Evolutionary conservation across 2,797 vertebrate genomes (phyloP).

Genomic region (Sylvia borin): DNA sequence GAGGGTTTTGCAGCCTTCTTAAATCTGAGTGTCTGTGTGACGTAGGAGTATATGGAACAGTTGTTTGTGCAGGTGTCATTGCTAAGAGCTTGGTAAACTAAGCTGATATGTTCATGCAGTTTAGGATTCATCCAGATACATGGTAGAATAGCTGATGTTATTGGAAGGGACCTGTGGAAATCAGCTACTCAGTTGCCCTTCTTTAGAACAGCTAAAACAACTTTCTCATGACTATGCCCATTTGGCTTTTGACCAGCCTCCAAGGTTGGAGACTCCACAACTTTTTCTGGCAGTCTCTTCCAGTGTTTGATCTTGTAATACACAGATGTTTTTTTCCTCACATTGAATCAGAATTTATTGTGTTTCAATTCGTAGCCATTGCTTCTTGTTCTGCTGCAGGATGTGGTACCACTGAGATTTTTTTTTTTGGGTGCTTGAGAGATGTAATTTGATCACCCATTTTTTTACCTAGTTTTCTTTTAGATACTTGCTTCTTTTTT

Average conservation of each 20-base stretch:
- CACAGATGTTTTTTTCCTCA: neutral
- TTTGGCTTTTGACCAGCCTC: neutral
- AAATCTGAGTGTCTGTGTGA: neutral
- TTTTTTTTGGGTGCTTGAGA: neutral
- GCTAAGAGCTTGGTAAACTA: neutral
- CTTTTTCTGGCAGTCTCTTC: neutral
- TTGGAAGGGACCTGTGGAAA: neutral
- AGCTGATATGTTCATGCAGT: neutral
- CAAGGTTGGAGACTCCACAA: neutral
- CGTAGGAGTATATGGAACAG: neutral
- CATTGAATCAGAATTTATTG: neutral
- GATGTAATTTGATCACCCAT: neutral
- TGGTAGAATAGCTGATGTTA: neutral
- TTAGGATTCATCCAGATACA: neutral
- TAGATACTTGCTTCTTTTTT: neutral
- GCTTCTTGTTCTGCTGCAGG: neutral
- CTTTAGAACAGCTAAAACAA: neutral
- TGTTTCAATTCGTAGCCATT: neutral
- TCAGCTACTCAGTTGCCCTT: neutral
- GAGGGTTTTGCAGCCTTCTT: neutral
- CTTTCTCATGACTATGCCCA: neutral
- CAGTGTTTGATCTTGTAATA: neutral
- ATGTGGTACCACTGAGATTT: neutral
- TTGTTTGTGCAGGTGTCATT: neutral
- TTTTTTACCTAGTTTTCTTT: neutral